Conservation (phyloP, 2,113 vertebrate genomes). For the Piaya cayana region DNA sequence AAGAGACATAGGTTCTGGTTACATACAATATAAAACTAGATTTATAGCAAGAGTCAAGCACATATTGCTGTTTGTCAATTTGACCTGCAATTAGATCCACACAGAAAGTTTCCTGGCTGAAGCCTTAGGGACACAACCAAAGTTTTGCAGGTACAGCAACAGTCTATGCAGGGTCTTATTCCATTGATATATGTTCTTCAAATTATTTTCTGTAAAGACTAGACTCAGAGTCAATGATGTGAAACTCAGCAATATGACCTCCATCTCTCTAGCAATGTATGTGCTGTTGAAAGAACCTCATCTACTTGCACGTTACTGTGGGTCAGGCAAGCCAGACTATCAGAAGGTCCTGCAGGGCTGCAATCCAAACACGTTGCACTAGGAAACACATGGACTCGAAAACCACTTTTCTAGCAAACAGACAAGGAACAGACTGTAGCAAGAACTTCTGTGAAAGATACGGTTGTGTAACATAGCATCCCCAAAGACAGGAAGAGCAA, state of each 20-base stretch:
- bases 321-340: not conserved
- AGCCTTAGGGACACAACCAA: not conserved
- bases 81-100: constrained; percentile 37
- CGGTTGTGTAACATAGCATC: not conserved
- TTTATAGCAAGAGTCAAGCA: not conserved
- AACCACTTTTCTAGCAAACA: not conserved
- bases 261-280: not conserved
- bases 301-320: not conserved
- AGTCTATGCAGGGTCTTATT: not conserved
- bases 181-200: not conserved
- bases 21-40: not conserved
- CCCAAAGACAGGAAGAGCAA: not conserved
- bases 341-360: not conserved
- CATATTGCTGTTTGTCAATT: not conserved
- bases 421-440: not conserved
- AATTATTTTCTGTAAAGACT: not conserved
- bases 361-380: not conserved
- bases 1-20: not conserved
- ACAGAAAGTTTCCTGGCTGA: constrained; percentile 28
- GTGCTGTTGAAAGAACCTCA: not conserved
- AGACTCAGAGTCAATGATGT: not conserved
- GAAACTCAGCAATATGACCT: not conserved
- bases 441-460: not conserved
- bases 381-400: not conserved
- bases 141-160: not conserved